These are phyloP conservation scores for Furcula furcula DNA, from an alignment of 2,888 invertebrate species.

Conservation along the genomic window DNA sequence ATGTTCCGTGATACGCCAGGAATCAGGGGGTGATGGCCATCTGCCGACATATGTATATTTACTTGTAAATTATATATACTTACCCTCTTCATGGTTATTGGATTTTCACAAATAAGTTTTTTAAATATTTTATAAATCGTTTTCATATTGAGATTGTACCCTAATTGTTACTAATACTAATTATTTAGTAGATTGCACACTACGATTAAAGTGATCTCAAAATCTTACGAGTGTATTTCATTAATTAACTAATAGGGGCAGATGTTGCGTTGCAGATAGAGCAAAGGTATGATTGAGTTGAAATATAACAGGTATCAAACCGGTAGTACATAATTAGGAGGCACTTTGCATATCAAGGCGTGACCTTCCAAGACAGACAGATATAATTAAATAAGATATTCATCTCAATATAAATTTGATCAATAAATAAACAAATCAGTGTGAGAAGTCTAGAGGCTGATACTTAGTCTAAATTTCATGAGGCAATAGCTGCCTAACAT, in stretches of 20 bases:
- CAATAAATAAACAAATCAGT: not conserved
- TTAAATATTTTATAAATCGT: too few relatives aligned
- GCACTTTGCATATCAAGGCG: not conserved
- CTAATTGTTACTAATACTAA: not conserved
- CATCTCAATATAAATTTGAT: not conserved
- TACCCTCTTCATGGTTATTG: too few relatives aligned
- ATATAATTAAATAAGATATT: not conserved
- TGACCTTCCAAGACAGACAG: conserved; percentile 1
- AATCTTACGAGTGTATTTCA: too few relatives aligned
- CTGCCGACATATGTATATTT: too few relatives aligned
- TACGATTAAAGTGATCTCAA: not conserved
- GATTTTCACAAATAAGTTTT: too few relatives aligned
- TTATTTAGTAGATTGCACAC: not conserved
- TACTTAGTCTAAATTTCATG: not conserved
- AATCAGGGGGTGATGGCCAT: too few relatives aligned
- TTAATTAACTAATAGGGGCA: not conserved
- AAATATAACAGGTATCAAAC: not conserved
- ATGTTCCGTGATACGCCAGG: too few relatives aligned
- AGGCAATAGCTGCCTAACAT: too few relatives aligned
- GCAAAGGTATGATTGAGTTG: not conserved
- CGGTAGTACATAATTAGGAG: not conserved
- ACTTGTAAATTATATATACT: too few relatives aligned
- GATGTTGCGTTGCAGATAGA: not conserved
- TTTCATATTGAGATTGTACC: too few relatives aligned
- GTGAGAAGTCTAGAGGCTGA: not conserved